These are phyloP conservation scores for Cephalopterus ornatus DNA, from an alignment of 2,113 vertebrate genomes.

Conservation along the genomic window DNA sequence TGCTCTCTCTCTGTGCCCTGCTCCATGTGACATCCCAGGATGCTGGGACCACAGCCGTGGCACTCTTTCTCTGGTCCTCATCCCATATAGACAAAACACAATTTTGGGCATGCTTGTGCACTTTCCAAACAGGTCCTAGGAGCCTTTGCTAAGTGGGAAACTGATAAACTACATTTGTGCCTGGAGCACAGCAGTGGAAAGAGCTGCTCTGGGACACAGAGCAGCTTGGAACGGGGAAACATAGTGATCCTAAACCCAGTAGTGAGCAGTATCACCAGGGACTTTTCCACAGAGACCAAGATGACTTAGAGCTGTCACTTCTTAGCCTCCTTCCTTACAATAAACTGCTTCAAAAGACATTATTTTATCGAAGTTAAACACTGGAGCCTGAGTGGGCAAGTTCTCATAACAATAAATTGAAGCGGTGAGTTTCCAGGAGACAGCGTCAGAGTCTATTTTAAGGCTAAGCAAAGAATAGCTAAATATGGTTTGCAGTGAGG, in stretches of 20 bases:
- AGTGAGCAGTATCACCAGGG: fast-evolving
- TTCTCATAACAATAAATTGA: conserved; percentile 22
- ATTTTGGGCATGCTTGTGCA: not conserved
- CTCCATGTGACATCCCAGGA: not conserved
- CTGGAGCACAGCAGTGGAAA: not conserved
- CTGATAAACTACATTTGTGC: not conserved
- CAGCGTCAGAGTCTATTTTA: conserved; percentile 44
- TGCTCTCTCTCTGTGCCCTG: fast-evolving
- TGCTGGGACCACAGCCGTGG: fast-evolving
- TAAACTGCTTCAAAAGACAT: not conserved
- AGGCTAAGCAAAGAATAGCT: conserved; percentile 23
- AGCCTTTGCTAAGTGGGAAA: not conserved
- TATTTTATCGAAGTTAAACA: not conserved
- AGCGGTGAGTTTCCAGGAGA: not conserved
- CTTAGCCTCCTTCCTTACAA: not conserved
- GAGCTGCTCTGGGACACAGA: not conserved
- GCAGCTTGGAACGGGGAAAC: not conserved
- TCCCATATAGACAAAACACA: not conserved
- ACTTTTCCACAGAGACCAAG: not conserved
- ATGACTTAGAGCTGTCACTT: not conserved
- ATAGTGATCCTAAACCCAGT: not conserved
- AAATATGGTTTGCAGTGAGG: conserved; percentile 26
- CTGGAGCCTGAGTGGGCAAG: not conserved
- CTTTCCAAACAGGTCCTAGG: not conserved
- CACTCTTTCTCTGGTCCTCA: not conserved